Evolutionary conservation across 2,113 vertebrate species (phyloP), one percentile per base, ranked within the genome.

Genomic region (Microtus pennsylvanicus): DNA sequence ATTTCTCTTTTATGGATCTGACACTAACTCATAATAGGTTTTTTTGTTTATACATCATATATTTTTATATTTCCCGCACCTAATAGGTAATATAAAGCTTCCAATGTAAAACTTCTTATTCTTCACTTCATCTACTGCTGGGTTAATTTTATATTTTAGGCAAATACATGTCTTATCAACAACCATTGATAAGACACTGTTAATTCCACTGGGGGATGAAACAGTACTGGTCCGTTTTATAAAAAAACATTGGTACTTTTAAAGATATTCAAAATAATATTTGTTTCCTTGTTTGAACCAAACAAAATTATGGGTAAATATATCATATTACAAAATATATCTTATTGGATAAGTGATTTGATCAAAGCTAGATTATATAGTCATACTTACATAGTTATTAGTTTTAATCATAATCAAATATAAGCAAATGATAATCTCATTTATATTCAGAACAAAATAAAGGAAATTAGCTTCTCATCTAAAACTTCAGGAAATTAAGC

Each of bases 381-480:
- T 95, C 45, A 89, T 58, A 92, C 50, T 70, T 87, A 95, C 95
- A 78, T 95, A 89, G 74, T 82, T 94, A 75, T 94, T 93, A 87
- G 52, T 91, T 93, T 96, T 96, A 96, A 89, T 93, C 63, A 96
- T 82, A 86, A n/a, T 96, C 91, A 90, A 97, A 86, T 75, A 94
- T 75, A 96, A 93, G 83, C 42, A 96, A 97, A 90, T 74, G 92
- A 75, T 83, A 91, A 58, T 94, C 87, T 95, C 83, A 96, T 93
- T 97, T 94, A 89, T 94, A 94, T 65, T 78, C 30, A 94, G 74
- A 94, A 93, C 87, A 96, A 97, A 88, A 90, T 82, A 95, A 95
- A 95, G 91, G 83, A 97, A 97, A 97, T 95, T 95, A 97, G 42
- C 30, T 90, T 83, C 67, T 94, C 90, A 91, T 76, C 74, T 89